Base-by-base conservation (phyloP, 2,888 invertebrate genomes). In the Pristionchus maxplancki region DNA sequence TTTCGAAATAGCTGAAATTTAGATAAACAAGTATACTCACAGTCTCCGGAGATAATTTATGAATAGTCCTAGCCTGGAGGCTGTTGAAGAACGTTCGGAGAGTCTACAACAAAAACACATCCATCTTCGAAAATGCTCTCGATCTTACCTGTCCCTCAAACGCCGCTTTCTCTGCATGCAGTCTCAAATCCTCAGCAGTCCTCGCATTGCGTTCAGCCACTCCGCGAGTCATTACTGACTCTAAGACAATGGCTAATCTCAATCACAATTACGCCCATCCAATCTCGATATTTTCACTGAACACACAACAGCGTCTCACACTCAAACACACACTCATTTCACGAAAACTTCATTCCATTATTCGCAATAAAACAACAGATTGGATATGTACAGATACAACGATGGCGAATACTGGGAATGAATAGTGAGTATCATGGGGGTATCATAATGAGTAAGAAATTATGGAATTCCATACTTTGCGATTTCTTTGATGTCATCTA, bases 131-230 rank as follows among this genome's bases (percentile, higher is more conserved):
- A n/a, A n/a, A n/a, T n/a, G n/a, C n/a, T n/a, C n/a, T n/a, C n/a
- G n/a, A n/a, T n/a, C 31, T 31, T 34, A 74, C 74, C 74, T 74
- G 74, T 40, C 74, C 74, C 40, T 74, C 74, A 31, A 74, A 74
- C 3, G 74, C 74, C 0, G 74, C 74, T 24, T 74, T 74, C 74
- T 74, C 74, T 9, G 74, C 74, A 24, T 74, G 40, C 24, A 74
- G 40, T 40, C 40, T 1, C 40, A 74, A 37, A 24, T 74, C 74
- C 24, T 24, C 40, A 5, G 74, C 74, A 40, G 74, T 74, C 40
- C 64, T 67, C 34, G 20, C 64, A 67, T 67, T 67, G 31, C 64
- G 31, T 31, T 67, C 64, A 1, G 34, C 64, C 2, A 67, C 34
- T 17, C 64, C 64, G 20, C 64, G 64, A 67, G 64, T 67, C 64